These are phyloP conservation scores for Philantomba maxwellii DNA, from an alignment of 2,113 vertebrate genomes.

Conservation along the genomic window DNA sequence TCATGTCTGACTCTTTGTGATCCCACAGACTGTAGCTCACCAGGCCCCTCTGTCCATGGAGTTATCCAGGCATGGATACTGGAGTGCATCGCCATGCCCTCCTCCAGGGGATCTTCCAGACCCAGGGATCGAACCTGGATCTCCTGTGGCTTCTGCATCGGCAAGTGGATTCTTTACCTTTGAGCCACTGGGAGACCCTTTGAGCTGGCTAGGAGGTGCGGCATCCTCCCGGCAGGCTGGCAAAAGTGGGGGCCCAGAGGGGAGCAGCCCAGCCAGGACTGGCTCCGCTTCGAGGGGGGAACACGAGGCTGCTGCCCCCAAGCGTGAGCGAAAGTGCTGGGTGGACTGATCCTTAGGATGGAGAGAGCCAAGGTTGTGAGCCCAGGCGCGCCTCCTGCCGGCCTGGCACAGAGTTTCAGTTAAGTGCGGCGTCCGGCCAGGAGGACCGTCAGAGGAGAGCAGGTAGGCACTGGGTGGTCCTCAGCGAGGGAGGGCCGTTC, in stretches of 20 bases:
- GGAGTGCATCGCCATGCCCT: background rate
- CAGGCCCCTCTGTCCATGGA: background rate
- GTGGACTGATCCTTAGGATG: accelerated
- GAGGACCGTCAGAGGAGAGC: accelerated
- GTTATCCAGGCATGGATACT: background rate
- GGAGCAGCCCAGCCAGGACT: accelerated
- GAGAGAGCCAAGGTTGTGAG: accelerated
- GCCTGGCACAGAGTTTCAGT: background rate
- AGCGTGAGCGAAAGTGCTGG: background rate
- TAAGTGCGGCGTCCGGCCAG: background rate
- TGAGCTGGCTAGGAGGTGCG: background rate
- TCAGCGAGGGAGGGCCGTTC: background rate
- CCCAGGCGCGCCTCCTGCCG: accelerated
- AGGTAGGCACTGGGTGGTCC: background rate
- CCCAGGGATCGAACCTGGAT: background rate
- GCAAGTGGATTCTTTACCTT: background rate
- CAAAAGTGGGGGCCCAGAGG: background rate
- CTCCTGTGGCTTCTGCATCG: background rate
- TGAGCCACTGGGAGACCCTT: background rate
- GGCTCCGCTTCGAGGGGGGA: background rate
- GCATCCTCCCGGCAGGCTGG: background rate
- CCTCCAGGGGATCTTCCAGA: background rate
- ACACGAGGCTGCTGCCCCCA: background rate
- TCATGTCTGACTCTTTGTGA: background rate
- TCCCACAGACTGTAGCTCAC: background rate